Base-by-base conservation (phyloP, 1,140 invertebrate genomes). In the Polyergus mexicanus region DNA sequence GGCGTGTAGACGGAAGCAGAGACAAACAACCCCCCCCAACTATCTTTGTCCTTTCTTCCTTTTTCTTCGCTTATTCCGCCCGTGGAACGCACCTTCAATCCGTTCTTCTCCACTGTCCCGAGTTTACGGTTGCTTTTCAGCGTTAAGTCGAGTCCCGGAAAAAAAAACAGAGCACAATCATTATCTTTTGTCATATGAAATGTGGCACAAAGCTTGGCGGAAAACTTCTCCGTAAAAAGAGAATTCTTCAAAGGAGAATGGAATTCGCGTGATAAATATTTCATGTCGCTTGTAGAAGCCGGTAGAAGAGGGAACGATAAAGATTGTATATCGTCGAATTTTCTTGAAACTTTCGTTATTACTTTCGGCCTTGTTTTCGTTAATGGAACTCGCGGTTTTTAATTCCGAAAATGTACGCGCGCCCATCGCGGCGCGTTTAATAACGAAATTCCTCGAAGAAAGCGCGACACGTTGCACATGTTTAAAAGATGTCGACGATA, bases 11-110 rank as follows among this genome's bases (percentile, higher is more conserved):
- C 91, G 90, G 91, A 92, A 93, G 90, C 90, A 92, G 92, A 93
- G 92, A 93, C 92, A 94, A 94, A 94, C 92, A 94, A 92, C 92
- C 91, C 84, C 91, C 84, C 85, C 91, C 91, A 92, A 93, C 92
- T 93, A 93, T 88, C 88, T 80, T 63, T 85, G 84, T 75, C 83
- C 85, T 65, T 72, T 87, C 84, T 93, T 91, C 62, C 88, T 85
- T 88, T 84, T 85, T 76, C 80, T 89, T 89, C 80, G 62, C 60
- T 51, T 68, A 32, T 44, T 74, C 11, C 22, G 35, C 38, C 44
- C 81, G 54, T 62, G 71, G 63, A 35, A 65, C 66, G 84, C 86
- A 56, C 54, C 71, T 78, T 44, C 71, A n/a, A 47, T 69, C 75
- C 28, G 25, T 80, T 38, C 66, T 56, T 22, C 28, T 66, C 19